Percentiles rank a stretch among this genome's conserved stretches.
Conservation (phyloP, 2,888 invertebrate species). For the Hirtodrosophila histrioides region DNA sequence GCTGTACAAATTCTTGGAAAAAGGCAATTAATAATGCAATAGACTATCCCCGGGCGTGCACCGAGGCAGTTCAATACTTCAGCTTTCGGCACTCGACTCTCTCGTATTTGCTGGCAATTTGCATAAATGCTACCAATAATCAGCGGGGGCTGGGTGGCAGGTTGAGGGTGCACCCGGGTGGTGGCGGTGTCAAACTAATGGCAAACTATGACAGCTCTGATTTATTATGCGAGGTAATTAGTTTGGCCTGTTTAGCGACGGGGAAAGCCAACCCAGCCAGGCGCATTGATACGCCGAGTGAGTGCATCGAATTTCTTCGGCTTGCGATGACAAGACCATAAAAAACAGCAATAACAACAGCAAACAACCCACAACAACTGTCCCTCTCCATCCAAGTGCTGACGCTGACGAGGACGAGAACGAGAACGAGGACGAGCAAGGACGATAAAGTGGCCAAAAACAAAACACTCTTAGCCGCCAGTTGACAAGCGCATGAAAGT, state of each 20-base stretch:
- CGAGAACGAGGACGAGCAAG: conserved; percentile 3
- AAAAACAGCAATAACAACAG: conserved; percentile 22
- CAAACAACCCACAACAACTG: conserved; percentile 2
- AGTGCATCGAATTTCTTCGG: conserved; percentile 63
- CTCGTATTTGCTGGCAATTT: conserved; percentile 57
- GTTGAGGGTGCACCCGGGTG: too few species aligned
- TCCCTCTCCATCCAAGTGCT: neutral
- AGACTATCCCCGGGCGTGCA: conserved; percentile 31
- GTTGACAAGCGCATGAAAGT: conserved; percentile 68
- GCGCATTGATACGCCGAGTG: conserved; percentile 50
- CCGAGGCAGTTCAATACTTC: conserved; percentile 19
- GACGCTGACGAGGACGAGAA: conserved; percentile 28
- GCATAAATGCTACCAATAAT: conserved; percentile 68
- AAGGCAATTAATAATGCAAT: conserved; percentile 73
- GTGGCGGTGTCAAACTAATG: conserved; percentile 66
- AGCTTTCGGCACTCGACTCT: conserved; percentile 10
- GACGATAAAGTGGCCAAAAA: conserved; percentile 56
- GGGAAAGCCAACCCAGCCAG: conserved; percentile 37
- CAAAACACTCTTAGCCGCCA: conserved; percentile 62
- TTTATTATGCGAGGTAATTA: conserved; percentile 76
- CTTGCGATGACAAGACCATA: conserved; percentile 44
- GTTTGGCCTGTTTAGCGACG: conserved; percentile 70
- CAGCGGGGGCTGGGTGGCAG: conserved; percentile 11
- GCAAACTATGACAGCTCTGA: conserved; percentile 74
- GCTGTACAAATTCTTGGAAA: conserved; percentile 51